phyloP scores from a whole-genome alignment of 2,888 invertebrate genomes.

The Hipparchia sbordonii region DNA sequence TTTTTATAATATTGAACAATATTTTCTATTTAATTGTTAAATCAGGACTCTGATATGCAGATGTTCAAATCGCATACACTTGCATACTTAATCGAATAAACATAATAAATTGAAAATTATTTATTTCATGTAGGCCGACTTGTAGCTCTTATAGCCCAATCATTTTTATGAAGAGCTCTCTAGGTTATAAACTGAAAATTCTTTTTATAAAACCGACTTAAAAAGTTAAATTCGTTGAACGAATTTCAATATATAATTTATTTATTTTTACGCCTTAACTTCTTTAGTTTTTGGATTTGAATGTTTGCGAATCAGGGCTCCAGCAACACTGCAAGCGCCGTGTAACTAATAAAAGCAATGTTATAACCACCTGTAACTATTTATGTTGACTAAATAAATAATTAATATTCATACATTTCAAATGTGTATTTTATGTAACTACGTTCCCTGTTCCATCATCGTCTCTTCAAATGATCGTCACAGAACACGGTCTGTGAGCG shows the following conservation, averaged over 20 bases:
- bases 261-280: no score
- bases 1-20: slow-evolving; percentile 67
- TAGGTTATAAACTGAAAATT: no score
- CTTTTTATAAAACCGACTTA: no score
- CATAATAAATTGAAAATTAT: background rate
- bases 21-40: slow-evolving; percentile 53
- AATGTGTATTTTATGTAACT: slow-evolving; percentile 26
- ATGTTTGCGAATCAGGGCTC: slow-evolving; percentile 30
- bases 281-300: background rate
- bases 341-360: slow-evolving; percentile 51
- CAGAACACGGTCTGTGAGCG: no score
- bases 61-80: background rate
- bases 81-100: background rate
- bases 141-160: no score
- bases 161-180: no score
- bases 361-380: slow-evolving; percentile 57
- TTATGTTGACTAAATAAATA: slow-evolving; percentile 73
- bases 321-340: slow-evolving; percentile 46
- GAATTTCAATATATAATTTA: no score
- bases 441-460: background rate
- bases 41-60: background rate
- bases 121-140: no score
- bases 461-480: background rate
- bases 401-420: slow-evolving; percentile 50
- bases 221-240: no score